Base-by-base conservation (phyloP, 64 coral and sea anemone genomes). In the Pocillopora damicornis region DNA sequence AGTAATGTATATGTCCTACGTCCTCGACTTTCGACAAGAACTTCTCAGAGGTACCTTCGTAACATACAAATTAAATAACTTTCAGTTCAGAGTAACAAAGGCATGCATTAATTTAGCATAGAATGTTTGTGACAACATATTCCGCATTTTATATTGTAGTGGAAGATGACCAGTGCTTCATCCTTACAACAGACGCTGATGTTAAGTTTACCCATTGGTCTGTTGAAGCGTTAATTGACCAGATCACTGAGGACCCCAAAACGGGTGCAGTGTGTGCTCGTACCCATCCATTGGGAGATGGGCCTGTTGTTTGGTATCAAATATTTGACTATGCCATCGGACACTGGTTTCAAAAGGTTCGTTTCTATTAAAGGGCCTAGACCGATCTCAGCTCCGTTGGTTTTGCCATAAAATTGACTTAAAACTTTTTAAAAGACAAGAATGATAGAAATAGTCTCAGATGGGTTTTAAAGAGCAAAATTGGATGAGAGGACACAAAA, bases 271-370 rank as follows among this genome's bases (percentile, higher is more conserved):
- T 91, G 0, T 92, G 92, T 76, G 92, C 92, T 10, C 86, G 96
- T 3, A 94, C 90, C 1, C 88, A 95, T 59, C 93, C 97, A 11
- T 38, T 95, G 77, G 97, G 97, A 9, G 90, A 61, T 69, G 97
- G 97, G 9, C 97, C 97, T 15, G 66, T 99, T 3, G 97, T 95
- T 20, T 99, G 97, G 97, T 99, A 99, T 75, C 97, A 99, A 69
- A 91, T 95, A 42, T 99, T 92, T 76, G 97, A 99, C 63, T 99
- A 99, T 34, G 97, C 97, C 56, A 93, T 99, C 23, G 93, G 97
- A 11, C 97, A 99, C 68, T 99, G 97, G 97, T 85, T 99, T n/a
- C 65, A 91, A 12, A 99, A 99, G 97, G 97, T 99, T 88, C 2
- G 60, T 37, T n/a, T 11, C 25, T 22, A 11, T n/a, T 71, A 25